These are phyloP conservation scores for Mongoloraphidia duomilia DNA, from an alignment of 2,888 invertebrate species.

Conservation along the genomic window DNA sequence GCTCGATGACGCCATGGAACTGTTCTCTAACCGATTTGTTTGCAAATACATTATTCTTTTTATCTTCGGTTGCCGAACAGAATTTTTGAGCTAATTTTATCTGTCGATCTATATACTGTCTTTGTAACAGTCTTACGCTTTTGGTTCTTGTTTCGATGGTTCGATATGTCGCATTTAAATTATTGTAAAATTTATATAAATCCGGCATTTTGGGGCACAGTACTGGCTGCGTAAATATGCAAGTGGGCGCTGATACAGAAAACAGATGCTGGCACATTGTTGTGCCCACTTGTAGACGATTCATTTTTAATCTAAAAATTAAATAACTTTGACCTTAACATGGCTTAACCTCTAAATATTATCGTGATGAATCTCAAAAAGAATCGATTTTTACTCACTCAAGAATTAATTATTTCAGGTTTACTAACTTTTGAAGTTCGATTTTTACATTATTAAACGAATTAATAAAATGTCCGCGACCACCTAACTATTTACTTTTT, in stretches of 20 bases:
- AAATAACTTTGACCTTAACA: too few relatives aligned
- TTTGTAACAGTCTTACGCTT: neutral
- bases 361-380: too few relatives aligned
- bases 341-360: too few relatives aligned
- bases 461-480: too few relatives aligned
- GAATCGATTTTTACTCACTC: too few relatives aligned
- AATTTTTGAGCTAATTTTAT: neutral
- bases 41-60: neutral
- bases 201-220: neutral
- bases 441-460: too few relatives aligned
- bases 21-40: conserved; percentile 28
- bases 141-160: neutral
- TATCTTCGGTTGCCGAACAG: neutral
- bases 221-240: neutral
- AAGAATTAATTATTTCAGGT: too few relatives aligned
- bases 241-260: neutral
- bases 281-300: neutral
- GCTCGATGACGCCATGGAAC: conserved; percentile 42
- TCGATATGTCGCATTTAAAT: neutral
- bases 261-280: neutral
- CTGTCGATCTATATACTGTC: neutral
- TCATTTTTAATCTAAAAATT: neutral
- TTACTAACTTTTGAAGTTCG: too few relatives aligned
- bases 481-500: too few relatives aligned
- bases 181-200: neutral